phyloP scores from a whole-genome alignment of 2,797 vertebrate species.

The Geotria australis region DNA sequence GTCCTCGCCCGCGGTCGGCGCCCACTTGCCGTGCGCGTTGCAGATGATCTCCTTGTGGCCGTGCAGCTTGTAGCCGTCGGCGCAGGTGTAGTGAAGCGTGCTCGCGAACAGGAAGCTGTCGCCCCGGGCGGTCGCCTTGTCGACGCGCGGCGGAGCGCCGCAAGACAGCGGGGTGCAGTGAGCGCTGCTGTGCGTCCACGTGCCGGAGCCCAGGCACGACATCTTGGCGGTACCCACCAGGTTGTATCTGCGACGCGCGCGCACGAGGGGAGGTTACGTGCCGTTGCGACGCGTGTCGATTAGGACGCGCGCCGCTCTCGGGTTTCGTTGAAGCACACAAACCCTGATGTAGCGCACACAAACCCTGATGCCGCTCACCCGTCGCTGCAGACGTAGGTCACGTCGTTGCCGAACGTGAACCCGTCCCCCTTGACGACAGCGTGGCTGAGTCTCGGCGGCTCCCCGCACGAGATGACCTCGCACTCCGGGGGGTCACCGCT shows the following conservation, averaged over 20 bases:
- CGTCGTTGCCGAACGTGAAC: conserved; percentile 39
- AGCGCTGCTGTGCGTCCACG: conserved; percentile 39
- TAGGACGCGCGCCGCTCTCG: too few relatives aligned
- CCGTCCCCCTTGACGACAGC: conserved; percentile 25
- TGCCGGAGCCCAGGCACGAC: conserved; percentile 36
- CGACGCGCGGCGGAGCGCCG: conserved; percentile 50
- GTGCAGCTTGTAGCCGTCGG: conserved; percentile 48
- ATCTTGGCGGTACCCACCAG: conserved; percentile 40
- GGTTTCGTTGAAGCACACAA: too few relatives aligned
- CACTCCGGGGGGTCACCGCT: conserved; percentile 34
- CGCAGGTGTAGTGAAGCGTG: conserved; percentile 62
- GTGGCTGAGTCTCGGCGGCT: conserved; percentile 38
- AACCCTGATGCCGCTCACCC: conserved; percentile 50
- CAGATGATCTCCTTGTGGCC: conserved; percentile 64
- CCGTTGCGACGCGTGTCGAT: too few relatives aligned
- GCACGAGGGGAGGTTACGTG: too few relatives aligned
- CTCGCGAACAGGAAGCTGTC: conserved; percentile 68
- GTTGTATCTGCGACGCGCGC: conserved; percentile 26
- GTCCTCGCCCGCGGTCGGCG: conserved; percentile 30
- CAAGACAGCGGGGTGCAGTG: conserved; percentile 77
- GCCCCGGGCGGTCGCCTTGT: conserved; percentile 52
- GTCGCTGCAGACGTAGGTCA: conserved; percentile 68
- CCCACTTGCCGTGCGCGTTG: conserved; percentile 55
- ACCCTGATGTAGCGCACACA: too few relatives aligned
- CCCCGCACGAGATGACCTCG: conserved; percentile 26